A percentile compares a stretch with the other conserved stretches of the same genome.
These are phyloP conservation scores for Clepsis dumicolana DNA, from an alignment of 2,888 invertebrate genomes.

Conservation along the genomic window DNA sequence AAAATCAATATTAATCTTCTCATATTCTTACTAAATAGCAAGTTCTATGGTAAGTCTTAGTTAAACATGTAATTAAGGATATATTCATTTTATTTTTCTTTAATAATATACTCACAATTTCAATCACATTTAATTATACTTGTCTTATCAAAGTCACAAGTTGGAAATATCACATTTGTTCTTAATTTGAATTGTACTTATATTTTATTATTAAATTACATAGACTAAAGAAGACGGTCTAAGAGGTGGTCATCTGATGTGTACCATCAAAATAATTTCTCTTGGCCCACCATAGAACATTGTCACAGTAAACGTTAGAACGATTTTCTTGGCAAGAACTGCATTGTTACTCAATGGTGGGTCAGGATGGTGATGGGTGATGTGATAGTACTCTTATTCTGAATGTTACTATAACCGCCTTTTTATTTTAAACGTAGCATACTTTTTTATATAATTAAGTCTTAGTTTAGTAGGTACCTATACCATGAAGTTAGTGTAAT, in stretches of 20 bases:
- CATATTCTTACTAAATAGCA: slow-evolving; percentile 90
- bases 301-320: too few species aligned
- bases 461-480: not conserved
- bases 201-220: slow-evolving; percentile 20
- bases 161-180: not conserved
- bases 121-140: slow-evolving; percentile 23
- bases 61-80: slow-evolving; percentile 8
- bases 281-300: too few species aligned
- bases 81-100: slow-evolving; percentile 4
- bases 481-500: not conserved
- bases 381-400: not conserved
- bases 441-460: not conserved
- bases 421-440: slow-evolving; percentile 9
- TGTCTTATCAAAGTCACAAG: slow-evolving; percentile 5
- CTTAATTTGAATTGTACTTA: slow-evolving; percentile 24
- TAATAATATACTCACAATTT: slow-evolving; percentile 3
- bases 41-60: slow-evolving; percentile 89
- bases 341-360: too few species aligned
- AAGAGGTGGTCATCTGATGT: slow-evolving; percentile 10
- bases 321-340: too few species aligned
- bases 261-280: too few species aligned
- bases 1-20: slow-evolving; percentile 92
- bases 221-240: too few species aligned
- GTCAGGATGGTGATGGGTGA: too few species aligned
- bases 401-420: not conserved